Conservation (phyloP, 2,113 vertebrate species). For the Empidonax alnorum region DNA sequence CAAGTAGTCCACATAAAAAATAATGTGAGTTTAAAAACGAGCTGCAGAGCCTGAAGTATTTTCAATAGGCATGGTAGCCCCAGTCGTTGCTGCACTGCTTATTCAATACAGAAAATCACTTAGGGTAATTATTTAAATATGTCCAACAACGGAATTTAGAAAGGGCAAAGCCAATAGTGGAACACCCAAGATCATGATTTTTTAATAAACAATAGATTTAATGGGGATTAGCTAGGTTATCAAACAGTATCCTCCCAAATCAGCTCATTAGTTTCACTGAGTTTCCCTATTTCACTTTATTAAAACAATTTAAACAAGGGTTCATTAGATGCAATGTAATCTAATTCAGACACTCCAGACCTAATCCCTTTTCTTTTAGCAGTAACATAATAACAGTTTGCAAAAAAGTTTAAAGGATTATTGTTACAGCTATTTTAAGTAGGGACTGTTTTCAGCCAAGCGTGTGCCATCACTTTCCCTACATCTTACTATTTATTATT, state of each 20-base stretch:
- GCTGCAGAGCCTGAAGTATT: background rate
- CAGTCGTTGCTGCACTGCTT: background rate
- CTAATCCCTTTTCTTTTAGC: constrained; percentile 37
- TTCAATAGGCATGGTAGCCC: background rate
- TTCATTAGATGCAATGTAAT: constrained; percentile 45
- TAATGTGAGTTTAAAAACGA: background rate
- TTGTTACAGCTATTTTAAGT: background rate
- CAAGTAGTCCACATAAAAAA: background rate
- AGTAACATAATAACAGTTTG: background rate
- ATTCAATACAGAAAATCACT: background rate
- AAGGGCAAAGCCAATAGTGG: background rate
- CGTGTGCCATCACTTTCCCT: background rate
- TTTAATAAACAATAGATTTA: constrained; percentile 42
- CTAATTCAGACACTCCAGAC: background rate
- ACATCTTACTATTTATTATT: background rate
- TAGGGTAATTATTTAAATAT: background rate
- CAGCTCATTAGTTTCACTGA: constrained; percentile 40
- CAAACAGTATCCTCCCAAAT: constrained; percentile 24
- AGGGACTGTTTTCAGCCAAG: background rate
- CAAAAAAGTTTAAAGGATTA: constrained; percentile 26
- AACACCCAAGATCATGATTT: background rate
- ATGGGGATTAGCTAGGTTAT: constrained; percentile 44
- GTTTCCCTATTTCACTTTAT: constrained; percentile 16
- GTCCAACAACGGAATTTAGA: background rate
- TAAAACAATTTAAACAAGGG: constrained; percentile 39